Conservation (phyloP, 2,888 invertebrate genomes). For the Xestia sexstrigata region DNA sequence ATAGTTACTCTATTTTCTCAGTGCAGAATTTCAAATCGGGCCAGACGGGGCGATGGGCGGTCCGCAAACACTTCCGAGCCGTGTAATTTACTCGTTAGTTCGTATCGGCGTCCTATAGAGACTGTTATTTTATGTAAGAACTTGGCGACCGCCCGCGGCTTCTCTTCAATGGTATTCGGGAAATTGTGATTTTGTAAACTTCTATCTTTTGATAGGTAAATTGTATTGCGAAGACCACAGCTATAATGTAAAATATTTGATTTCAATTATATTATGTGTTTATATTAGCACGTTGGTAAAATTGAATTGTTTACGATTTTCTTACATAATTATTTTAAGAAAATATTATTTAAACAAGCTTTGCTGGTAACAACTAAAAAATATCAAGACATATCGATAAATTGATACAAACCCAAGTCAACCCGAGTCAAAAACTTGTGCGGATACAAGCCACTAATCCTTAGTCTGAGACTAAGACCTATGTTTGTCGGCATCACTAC, state of each 20-base stretch:
- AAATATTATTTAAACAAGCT: constrained; percentile 5
- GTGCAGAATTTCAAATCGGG: constrained; percentile 74
- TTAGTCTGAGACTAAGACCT: constrained; percentile 28
- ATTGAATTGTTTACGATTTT: constrained; percentile 7
- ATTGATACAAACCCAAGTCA: constrained; percentile 47
- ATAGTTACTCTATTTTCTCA: constrained; percentile 69
- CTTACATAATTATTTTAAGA: too few relatives aligned
- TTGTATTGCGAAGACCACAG: constrained; percentile 53
- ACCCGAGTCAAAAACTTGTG: constrained; percentile 45
- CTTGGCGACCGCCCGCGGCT: constrained; percentile 78
- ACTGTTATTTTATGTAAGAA: constrained; percentile 78
- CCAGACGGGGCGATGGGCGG: constrained; percentile 78
- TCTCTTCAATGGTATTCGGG: constrained; percentile 72
- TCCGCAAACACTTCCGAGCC: constrained; percentile 82
- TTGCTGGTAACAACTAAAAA: neutral
- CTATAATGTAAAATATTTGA: constrained; percentile 30
- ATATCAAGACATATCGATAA: constrained; percentile 45
- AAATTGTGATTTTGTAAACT: constrained; percentile 73
- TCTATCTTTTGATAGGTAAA: constrained; percentile 64
- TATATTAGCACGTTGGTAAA: neutral
- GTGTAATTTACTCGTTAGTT: constrained; percentile 85
- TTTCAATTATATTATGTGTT: constrained; percentile 21
- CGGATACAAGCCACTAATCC: constrained; percentile 47
- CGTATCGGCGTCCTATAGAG: constrained; percentile 77
- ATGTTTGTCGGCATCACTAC: constrained; percentile 68